Percentiles rank a stretch among this genome's conserved stretches.
Evolutionary conservation across 1,140 invertebrate species (phyloP).

Genomic region (Capitella teleta): DNA sequence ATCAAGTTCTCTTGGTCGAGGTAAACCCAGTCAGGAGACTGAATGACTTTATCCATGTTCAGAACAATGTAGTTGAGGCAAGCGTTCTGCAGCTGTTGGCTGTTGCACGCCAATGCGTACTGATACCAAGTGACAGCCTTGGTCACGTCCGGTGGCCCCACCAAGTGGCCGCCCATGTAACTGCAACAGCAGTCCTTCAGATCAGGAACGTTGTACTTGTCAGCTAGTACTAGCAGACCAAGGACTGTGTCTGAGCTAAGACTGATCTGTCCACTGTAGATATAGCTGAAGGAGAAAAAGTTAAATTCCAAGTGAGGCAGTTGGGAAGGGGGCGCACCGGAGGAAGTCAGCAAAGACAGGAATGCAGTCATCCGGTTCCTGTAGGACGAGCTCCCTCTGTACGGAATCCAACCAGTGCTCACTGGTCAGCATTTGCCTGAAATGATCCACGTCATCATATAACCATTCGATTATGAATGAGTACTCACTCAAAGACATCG

Average conservation of each 20-base stretch:
- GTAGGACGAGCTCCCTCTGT: conserved; percentile 25
- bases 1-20: conserved; percentile 22
- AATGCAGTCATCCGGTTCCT: conserved; percentile 31
- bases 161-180: conserved; percentile 34
- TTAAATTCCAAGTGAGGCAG: not conserved
- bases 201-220: conserved; percentile 30
- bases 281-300: conserved; percentile 20
- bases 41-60: conserved; percentile 31
- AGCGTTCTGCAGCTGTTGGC: conserved; percentile 21
- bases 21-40: conserved; percentile 27
- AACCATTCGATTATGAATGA: no score
- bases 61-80: conserved; percentile 32
- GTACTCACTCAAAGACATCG: conserved; percentile 33
- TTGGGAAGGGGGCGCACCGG: conserved; percentile 16
- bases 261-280: conserved; percentile 25
- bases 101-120: conserved; percentile 28
- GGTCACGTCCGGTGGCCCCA: conserved; percentile 27
- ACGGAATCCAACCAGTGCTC: conserved; percentile 24
- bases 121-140: conserved; percentile 35
- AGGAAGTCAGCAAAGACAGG: conserved; percentile 28
- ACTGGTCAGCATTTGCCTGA: conserved; percentile 32
- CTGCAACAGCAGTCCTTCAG: conserved; percentile 28
- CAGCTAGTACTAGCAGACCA: conserved; percentile 28
- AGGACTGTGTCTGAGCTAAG: conserved; percentile 27
- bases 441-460: not conserved